phyloP scores from a whole-genome alignment of 1,140 invertebrate genomes.

The Brachionus sp. region DNA sequence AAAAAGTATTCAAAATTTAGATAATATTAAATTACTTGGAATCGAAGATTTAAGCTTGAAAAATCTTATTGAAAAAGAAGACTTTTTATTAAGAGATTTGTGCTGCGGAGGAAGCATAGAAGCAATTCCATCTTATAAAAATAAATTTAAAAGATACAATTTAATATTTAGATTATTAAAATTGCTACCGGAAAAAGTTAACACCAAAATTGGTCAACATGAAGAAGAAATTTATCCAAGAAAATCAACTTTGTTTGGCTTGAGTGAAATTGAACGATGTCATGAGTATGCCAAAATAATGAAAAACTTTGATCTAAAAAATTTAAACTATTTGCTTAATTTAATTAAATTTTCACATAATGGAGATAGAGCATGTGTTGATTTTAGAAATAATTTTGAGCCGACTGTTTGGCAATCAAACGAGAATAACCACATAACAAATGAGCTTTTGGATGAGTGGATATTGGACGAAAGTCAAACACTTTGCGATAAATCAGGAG shows the following conservation, averaged over 20 bases:
- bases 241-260: neutral
- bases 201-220: neutral
- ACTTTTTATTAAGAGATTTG: conserved; percentile 5
- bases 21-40: neutral
- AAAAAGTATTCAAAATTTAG: neutral
- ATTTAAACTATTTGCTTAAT: neutral
- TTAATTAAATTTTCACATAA: neutral
- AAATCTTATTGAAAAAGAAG: neutral
- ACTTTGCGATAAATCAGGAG: neutral
- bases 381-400: neutral
- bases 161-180: neutral
- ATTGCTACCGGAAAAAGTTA: neutral
- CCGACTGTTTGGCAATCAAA: neutral
- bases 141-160: neutral
- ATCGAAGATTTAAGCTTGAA: neutral
- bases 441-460: neutral
- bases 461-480: neutral
- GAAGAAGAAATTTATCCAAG: neutral
- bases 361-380: neutral
- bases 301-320: neutral
- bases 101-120: neutral
- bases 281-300: neutral
- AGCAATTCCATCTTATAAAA: neutral
- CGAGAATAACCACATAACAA: neutral
- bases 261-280: neutral